Evolutionary conservation across 2,113 vertebrate genomes (phyloP).

Genomic region (Procavia capensis): DNA sequence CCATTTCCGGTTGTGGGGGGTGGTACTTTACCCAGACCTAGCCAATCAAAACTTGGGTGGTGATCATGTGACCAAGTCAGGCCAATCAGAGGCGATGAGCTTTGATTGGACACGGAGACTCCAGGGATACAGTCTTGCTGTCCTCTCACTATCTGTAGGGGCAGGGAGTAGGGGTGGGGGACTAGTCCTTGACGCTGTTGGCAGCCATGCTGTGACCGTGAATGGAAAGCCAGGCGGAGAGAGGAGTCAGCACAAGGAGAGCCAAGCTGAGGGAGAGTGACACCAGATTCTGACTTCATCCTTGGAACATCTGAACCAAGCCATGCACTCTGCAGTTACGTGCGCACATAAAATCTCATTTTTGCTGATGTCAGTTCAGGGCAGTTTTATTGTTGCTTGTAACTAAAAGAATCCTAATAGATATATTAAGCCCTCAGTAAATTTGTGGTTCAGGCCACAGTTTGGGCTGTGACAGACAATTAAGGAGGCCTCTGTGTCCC

Average conservation of each 20-base stretch:
- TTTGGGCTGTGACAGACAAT: neutral
- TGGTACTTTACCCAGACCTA: neutral
- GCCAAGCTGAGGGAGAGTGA: neutral
- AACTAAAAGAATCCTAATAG: slow-evolving; percentile 50
- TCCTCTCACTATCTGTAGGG: neutral
- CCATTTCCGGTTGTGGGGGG: neutral
- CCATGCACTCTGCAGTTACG: neutral
- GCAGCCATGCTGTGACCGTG: neutral
- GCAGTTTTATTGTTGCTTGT: neutral
- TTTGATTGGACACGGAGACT: neutral
- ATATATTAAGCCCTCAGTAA: neutral
- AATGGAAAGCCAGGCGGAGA: neutral
- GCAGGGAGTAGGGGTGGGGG: neutral
- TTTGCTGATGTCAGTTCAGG: slow-evolving; percentile 35
- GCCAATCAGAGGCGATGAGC: neutral
- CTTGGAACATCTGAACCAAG: neutral
- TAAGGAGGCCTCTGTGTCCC: neutral
- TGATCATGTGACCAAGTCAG: neutral
- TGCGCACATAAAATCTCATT: neutral
- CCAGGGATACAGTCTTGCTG: neutral
- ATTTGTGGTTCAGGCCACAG: neutral
- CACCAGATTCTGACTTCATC: slow-evolving; percentile 34
- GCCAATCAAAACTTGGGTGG: neutral
- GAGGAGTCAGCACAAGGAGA: neutral
- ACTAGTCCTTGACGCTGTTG: rapidly evolving